Evolutionary conservation across 2,797 vertebrate species (phyloP).

Genomic region (Stomatorhinus walkeri): DNA sequence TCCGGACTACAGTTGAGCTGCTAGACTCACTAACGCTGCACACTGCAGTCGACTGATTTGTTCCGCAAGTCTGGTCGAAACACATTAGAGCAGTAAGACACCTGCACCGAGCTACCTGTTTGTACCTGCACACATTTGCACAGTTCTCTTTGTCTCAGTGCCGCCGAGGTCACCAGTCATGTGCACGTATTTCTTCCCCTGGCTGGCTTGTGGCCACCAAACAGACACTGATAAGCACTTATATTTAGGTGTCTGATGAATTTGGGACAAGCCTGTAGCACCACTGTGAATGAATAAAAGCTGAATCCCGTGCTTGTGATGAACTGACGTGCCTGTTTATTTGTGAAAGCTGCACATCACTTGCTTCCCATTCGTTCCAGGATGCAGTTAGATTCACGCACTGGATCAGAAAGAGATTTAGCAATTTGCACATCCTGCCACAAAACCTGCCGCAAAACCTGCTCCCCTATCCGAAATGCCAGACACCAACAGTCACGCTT

Average conservation of each 20-base stretch:
- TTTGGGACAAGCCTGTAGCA: neutral
- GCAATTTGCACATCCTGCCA: neutral
- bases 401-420: neutral
- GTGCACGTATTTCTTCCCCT: neutral
- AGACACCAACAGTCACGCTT: neutral
- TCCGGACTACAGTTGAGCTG: neutral
- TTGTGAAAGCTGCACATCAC: neutral
- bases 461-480: neutral
- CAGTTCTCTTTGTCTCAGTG: neutral
- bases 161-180: neutral
- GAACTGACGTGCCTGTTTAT: neutral
- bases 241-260: neutral
- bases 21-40: neutral
- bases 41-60: neutral
- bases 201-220: neutral
- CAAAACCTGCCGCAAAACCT: neutral
- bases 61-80: neutral
- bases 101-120: neutral
- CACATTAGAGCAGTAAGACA: neutral
- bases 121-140: neutral
- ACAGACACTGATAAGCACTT: neutral
- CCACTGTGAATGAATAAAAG: constrained; percentile 22
- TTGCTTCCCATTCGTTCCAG: neutral
- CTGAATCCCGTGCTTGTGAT: neutral
- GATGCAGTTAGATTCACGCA: neutral